Evolutionary conservation across 1,140 invertebrate genomes (phyloP).

Genomic region (Euglossa dilemma): DNA sequence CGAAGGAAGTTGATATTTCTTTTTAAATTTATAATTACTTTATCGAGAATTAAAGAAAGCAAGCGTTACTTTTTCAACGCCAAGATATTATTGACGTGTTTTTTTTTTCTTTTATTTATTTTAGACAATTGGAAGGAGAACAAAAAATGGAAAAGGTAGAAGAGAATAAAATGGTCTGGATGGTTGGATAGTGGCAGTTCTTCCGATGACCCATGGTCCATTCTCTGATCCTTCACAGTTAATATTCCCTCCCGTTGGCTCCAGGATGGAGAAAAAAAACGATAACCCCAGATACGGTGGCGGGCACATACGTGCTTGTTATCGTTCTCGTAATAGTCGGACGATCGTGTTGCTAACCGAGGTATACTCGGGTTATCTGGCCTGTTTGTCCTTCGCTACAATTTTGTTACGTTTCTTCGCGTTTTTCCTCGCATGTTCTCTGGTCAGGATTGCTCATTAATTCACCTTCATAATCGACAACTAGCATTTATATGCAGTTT

Average conservation of each 20-base stretch:
- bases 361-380: slow-evolving; percentile 60
- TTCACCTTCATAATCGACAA: not conserved
- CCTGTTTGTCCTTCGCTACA: slow-evolving; percentile 52
- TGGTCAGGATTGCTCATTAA: not conserved
- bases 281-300: slow-evolving; percentile 58
- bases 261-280: slow-evolving; percentile 34
- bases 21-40: too few relatives aligned
- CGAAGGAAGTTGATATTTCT: too few relatives aligned
- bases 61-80: not conserved
- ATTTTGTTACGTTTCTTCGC: slow-evolving; percentile 50
- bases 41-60: not conserved
- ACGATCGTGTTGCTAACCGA: slow-evolving; percentile 70
- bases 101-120: not conserved
- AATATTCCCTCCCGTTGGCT: slow-evolving; percentile 36
- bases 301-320: slow-evolving; percentile 49
- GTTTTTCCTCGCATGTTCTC: not conserved
- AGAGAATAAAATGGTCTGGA: not conserved
- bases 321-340: slow-evolving; percentile 66
- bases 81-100: not conserved
- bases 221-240: slow-evolving; percentile 38
- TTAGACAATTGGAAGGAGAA: not conserved
- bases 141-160: not conserved
- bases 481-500: not conserved
- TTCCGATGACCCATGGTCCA: slow-evolving; percentile 38
- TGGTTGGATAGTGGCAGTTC: not conserved